These are phyloP conservation scores for Erpornis zantholeuca DNA, from an alignment of 2,113 vertebrate genomes.

Conservation along the genomic window DNA sequence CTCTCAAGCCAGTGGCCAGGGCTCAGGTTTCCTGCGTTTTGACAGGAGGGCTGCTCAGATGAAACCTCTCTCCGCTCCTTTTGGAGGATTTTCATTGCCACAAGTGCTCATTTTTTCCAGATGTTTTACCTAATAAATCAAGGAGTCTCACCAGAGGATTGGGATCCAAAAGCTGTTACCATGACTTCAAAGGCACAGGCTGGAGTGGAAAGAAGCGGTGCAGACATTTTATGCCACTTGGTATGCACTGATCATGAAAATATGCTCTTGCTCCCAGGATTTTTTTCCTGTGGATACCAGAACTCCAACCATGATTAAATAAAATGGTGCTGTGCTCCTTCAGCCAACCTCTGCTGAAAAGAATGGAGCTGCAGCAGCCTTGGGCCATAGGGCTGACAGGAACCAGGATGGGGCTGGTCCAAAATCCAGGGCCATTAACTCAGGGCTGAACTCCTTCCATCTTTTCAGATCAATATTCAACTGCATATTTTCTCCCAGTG, in stretches of 20 bases:
- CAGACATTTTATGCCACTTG: slow-evolving; percentile 27
- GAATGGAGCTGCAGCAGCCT: background rate
- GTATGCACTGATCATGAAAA: background rate
- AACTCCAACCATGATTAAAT: background rate
- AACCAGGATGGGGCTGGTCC: background rate
- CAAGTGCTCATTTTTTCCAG: slow-evolving; percentile 68
- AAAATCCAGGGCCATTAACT: background rate
- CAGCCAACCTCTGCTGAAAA: background rate
- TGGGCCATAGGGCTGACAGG: background rate
- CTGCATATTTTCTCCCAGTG: background rate
- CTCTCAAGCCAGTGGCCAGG: background rate
- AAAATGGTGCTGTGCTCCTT: background rate
- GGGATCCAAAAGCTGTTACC: slow-evolving; percentile 56
- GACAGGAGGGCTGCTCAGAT: slow-evolving; percentile 10
- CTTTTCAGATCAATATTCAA: background rate
- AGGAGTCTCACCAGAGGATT: slow-evolving; percentile 51
- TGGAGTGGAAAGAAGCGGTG: slow-evolving; percentile 14
- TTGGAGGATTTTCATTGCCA: slow-evolving; percentile 46
- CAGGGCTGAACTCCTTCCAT: background rate
- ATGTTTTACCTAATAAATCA: slow-evolving; percentile 72
- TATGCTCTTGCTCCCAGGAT: background rate
- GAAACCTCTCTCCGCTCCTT: background rate
- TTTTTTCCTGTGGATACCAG: background rate
- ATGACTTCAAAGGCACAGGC: slow-evolving; percentile 58
- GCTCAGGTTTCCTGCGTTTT: slow-evolving; percentile 32